Conservation (phyloP, 1,140 invertebrate species). For the Tetraneura akinire region DNA sequence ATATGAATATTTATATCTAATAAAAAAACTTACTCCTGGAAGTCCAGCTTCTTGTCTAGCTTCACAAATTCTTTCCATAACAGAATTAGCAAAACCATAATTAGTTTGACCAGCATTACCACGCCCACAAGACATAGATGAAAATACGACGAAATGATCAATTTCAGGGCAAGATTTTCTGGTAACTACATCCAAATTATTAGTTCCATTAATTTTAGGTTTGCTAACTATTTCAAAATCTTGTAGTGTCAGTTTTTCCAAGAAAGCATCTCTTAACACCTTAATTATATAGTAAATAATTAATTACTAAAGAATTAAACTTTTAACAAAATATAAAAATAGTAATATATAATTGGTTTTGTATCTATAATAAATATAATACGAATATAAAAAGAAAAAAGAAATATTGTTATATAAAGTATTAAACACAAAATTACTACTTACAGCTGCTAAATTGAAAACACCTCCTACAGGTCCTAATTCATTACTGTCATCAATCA, state of each 20-base stretch:
- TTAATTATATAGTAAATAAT: slow-evolving; percentile 53
- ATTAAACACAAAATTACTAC: too few relatives aligned
- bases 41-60: slow-evolving; percentile 75
- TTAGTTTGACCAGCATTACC: slow-evolving; percentile 94
- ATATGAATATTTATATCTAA: too few relatives aligned
- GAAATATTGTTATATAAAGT: too few relatives aligned
- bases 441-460: background rate
- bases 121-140: slow-evolving; percentile 89
- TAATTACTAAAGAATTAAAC: too few relatives aligned
- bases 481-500: slow-evolving; percentile 71
- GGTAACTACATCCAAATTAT: slow-evolving; percentile 74
- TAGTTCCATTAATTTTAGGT: slow-evolving; percentile 69
- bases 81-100: slow-evolving; percentile 93
- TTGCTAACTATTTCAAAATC: slow-evolving; percentile 75
- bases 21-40: slow-evolving; percentile 55
- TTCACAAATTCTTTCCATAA: slow-evolving; percentile 93
- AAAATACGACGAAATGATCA: slow-evolving; percentile 93
- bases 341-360: too few relatives aligned
- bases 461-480: slow-evolving; percentile 82
- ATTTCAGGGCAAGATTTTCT: slow-evolving; percentile 74
- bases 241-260: slow-evolving; percentile 82
- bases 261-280: slow-evolving; percentile 80
- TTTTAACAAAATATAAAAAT: too few relatives aligned
- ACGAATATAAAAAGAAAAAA: too few relatives aligned
- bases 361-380: too few relatives aligned